Evolutionary conservation across 1,140 invertebrate genomes (phyloP), one percentile per base, ranked within the genome.

Genomic region (Pinna nobilis): DNA sequence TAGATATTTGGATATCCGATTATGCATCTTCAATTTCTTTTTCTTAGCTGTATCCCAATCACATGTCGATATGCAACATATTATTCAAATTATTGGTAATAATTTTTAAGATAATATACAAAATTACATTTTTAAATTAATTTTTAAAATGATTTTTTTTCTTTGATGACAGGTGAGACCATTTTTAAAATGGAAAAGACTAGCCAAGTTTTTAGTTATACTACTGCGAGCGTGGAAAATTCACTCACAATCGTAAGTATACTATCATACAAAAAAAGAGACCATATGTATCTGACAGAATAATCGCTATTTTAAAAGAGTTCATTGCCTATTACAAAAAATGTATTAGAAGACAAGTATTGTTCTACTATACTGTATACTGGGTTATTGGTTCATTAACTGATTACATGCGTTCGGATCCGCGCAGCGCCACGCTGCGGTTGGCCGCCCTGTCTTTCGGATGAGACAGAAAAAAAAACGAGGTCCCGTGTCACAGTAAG

Each of bases 171-270:
- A 79, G 77, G 50, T 44, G 9, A 69, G 49, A 30, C 74, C 74
- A 28, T 39, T 65, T 28, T 33, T 72, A 2, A 72, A 72, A 47
- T 81, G 73, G 39, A 65, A 69, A 35, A 66, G 69, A n/a, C 33
- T 75, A 18, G 70, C 79, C 1, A 77, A 70, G 53, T 82, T 82
- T 57, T 11, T 82, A 2, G 67, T 82, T 1, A 20, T 82, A 3
- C 60, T 82, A 23, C 37, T 82, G 2, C 59, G 81, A n/a, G 66
- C 75, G 4, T 82, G 81, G 81, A 75, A 74, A 59, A 74, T 79
- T 1, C 81, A 82, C 51, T 74, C 81, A 1, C 70, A 78, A 50
- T 66, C 59, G 81, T 82, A 74, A 75, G 81, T 78, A 57, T 39
- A 7, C 9, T 15, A 51, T 37, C n/a, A 60, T 47, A 23, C 7